Base-by-base conservation (phyloP, 2,888 invertebrate genomes). In the Mythimna pallens region DNA sequence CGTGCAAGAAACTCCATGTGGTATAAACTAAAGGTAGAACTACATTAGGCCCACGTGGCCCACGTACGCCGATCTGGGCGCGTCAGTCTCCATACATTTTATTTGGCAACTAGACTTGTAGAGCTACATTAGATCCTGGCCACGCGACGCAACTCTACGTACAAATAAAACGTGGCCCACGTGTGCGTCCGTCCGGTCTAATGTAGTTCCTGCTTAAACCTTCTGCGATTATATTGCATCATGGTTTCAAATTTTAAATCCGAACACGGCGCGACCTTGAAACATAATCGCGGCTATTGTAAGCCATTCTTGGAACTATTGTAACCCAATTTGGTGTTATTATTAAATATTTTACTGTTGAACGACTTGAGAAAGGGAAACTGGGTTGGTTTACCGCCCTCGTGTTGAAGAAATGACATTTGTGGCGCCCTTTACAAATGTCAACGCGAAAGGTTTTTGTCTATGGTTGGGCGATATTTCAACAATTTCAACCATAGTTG, bases 311-410 rank as follows among this genome's bases (percentile, higher is more conserved):
- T 75, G 79, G 85, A 72, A 81, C 50, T 66, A 72, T 80, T 76
- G 79, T 85, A 85, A 85, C 85, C 85, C 70, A 83, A 85, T 85
- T 83, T 73, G 79, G 81, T 63, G 62, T 64, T 83, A 73, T 81
- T 85, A 80, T 84, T 78, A 70, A 68, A 83, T 78, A 80, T 81
- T 78, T 77, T 65, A 61, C 62, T 52, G 64, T 80, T 66, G 65
- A 83, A 83, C 59, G 73, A 68, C 65, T 75, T 22, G 3, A 36
- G 50, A 70, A 78, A 70, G 61, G 47, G 47, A 78, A 78, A 61
- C 52, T 25, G 22, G 43, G 36, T 30, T 43, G 20, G 25, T 57
- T 61, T 55, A 43, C 54, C 67, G 52, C 55, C 73, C 64, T 43
- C 12, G 22, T 40, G 12, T 14, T 55, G 1, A 14, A 34, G 36